Evolutionary conservation across 2,113 vertebrate species (phyloP).

Genomic region (Vicugna pacos): DNA sequence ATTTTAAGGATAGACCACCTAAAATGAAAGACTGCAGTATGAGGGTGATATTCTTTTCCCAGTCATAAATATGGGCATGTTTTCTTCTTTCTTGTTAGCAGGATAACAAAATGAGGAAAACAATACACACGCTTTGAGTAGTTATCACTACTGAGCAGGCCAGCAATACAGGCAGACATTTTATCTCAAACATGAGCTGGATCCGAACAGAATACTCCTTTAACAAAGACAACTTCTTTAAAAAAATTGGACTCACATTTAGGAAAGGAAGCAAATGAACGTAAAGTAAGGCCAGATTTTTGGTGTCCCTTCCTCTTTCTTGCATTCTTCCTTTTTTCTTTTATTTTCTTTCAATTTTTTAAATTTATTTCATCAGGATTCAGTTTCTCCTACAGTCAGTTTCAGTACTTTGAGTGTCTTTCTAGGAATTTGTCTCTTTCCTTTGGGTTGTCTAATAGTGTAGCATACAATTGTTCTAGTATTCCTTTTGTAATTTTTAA

Average conservation of each 20-base stretch:
- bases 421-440: background rate
- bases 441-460: background rate
- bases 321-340: too few relatives aligned
- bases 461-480: background rate
- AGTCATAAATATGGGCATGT: background rate
- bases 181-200: background rate
- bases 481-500: background rate
- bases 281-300: background rate
- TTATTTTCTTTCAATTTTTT: background rate
- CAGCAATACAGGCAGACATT: background rate
- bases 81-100: background rate
- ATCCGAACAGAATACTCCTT: background rate
- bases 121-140: background rate
- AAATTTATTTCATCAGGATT: background rate
- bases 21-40: background rate
- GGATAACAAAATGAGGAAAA: background rate
- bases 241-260: background rate
- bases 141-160: background rate
- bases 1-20: background rate
- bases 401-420: background rate
- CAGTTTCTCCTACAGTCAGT: background rate
- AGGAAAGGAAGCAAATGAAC: constrained; percentile 19
- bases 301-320: fast-evolving
- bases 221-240: background rate
- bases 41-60: background rate